Evolutionary conservation across 1,140 invertebrate genomes (phyloP).

Genomic region (Steinernema feltiae): DNA sequence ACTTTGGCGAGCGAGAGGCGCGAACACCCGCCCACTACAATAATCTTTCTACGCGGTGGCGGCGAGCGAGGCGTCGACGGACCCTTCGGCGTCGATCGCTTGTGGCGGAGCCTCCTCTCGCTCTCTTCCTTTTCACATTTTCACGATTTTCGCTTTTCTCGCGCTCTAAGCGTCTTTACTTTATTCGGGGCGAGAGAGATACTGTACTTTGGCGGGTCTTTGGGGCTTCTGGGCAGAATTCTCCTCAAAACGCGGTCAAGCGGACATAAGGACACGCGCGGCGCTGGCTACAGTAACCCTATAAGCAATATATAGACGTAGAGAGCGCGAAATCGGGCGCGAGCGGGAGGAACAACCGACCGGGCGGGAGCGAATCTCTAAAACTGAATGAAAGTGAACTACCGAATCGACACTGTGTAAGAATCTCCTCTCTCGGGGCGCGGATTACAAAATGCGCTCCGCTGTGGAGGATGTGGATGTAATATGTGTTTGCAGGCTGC

Average conservation of each 20-base stretch:
- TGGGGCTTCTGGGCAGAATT: no score
- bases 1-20: neutral
- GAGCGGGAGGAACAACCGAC: neutral
- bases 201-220: no score
- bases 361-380: neutral
- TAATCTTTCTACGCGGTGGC: neutral
- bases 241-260: no score
- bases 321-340: neutral
- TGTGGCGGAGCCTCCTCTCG: neutral
- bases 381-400: neutral
- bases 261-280: no score
- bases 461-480: neutral
- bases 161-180: no score
- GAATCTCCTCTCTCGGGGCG: constrained; percentile 14
- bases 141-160: neutral
- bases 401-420: neutral
- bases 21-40: neutral
- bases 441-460: constrained; percentile 12
- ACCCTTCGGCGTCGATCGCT: neutral
- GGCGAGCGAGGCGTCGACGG: neutral
- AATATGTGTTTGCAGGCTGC: neutral
- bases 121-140: no score
- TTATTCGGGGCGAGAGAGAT: no score
- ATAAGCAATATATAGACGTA: no score
- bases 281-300: no score